Evolutionary conservation across 2,888 invertebrate species (phyloP), one percentile per base, ranked within the genome.

Genomic region (Hypsopygia costalis): DNA sequence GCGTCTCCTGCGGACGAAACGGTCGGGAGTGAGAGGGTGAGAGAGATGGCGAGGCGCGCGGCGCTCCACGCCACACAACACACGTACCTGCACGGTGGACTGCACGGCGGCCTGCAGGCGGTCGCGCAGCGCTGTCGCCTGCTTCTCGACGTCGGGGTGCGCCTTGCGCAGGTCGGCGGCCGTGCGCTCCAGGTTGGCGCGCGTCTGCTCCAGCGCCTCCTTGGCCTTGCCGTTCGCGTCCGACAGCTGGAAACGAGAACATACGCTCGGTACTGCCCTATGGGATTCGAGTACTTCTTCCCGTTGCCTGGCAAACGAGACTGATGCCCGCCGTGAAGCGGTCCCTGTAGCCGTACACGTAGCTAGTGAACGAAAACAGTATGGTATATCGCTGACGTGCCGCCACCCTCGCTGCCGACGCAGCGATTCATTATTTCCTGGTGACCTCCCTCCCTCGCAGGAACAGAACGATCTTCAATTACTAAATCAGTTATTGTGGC

Each of bases 201-300:
- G 71, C 0, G 81, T 34, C 54, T 62, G 43, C 61, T 82, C 76
- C 43, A 88, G 51, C 1, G 76, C 74, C 25, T 72, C 69, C 71
- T 85, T 86, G 1, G 75, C 71, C 55, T 86, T 85, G 62, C 78
- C 79, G 64, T 63, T 80, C 0, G 83, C 83, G 58, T 87, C 86
- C 7, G 8, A 36, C 32, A 79, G 1, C 86, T 86, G 62, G 11
- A 52, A 50, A 28, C 29, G n/a, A n/a, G n/a, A 12, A 4, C 5
- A 30, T 16, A n/a, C n/a, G n/a, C n/a, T n/a, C n/a, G n/a, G n/a
- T n/a, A n/a, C n/a, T n/a, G n/a, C n/a, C n/a, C n/a, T n/a, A n/a
- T n/a, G n/a, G n/a, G n/a, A n/a, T n/a, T n/a, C n/a, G n/a, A n/a
- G n/a, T n/a, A n/a, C n/a, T n/a, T n/a, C n/a, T n/a, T n/a, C n/a